Conservation (phyloP, 92 coral and sea anemone species). For the Meandrina meandrites region DNA sequence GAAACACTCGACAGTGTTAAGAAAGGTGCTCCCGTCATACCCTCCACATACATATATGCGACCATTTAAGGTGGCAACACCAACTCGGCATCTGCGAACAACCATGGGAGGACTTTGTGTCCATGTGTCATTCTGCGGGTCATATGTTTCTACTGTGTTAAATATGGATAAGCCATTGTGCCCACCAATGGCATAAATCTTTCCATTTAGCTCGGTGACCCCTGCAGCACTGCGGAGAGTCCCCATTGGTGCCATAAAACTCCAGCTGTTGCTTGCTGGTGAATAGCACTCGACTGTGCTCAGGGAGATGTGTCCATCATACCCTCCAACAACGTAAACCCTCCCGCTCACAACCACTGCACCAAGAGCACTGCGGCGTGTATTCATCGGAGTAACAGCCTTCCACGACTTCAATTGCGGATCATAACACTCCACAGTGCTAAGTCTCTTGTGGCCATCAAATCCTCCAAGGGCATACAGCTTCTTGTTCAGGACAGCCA, state of each 20-base stretch:
- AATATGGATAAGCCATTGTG: slow-evolving; percentile 97
- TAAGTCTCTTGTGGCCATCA: slow-evolving; percentile 95
- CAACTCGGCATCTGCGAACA: slow-evolving; percentile 95
- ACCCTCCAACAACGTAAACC: slow-evolving; percentile 94
- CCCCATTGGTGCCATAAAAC: slow-evolving; percentile 86
- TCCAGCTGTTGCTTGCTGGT: slow-evolving; percentile 86
- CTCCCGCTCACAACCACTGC: slow-evolving; percentile 85
- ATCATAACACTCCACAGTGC: slow-evolving; percentile 95
- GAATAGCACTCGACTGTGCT: slow-evolving; percentile 91
- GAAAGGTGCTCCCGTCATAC: slow-evolving; percentile 94
- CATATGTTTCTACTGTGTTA: slow-evolving; percentile 90
- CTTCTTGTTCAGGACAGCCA: slow-evolving; percentile 86
- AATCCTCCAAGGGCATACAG: slow-evolving; percentile 98
- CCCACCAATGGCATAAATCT: slow-evolving; percentile 94
- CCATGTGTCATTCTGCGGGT: slow-evolving; percentile 88
- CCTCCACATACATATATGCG: slow-evolving; percentile 98
- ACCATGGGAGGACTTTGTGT: slow-evolving; percentile 73
- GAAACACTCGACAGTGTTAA: slow-evolving; percentile 92
- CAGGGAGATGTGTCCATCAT: slow-evolving; percentile 97
- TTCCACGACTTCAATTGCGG: slow-evolving; percentile 78
- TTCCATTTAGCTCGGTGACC: slow-evolving; percentile 84
- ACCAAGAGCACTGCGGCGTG: slow-evolving; percentile 99
- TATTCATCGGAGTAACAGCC: slow-evolving; percentile 93
- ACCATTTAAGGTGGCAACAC: slow-evolving; percentile 90
- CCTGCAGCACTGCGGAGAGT: slow-evolving; percentile 99